Base-by-base conservation (phyloP, 92 coral and sea anemone species). In the Epizoanthus fatuus region DNA sequence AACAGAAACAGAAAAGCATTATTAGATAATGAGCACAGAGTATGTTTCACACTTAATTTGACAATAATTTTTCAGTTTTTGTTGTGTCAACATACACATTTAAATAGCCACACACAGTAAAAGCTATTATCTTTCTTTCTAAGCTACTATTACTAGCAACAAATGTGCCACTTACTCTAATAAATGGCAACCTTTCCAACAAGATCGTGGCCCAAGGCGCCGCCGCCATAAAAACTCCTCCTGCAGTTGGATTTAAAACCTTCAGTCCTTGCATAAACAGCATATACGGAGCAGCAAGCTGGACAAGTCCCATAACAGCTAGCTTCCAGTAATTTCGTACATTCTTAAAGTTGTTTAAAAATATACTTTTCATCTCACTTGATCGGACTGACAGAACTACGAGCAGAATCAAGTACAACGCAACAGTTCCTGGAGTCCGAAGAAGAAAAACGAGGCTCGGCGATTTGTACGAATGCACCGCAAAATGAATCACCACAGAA, bases 281-380 rank as follows among this genome's bases (percentile, higher is more conserved):
- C 80, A 97, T 62, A 51, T 97, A 97, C 8, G 99, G 99, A 2
- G 98, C 99, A 54, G 95, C 93, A 2, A 97, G 88, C 86, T 97
- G 99, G 0, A 95, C 84, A 9, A 95, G 83, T 4, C 99, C 99
- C 93, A 97, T 90, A 65, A 97, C 87, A 51, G 98, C 98, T 74
- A 91, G 90, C 74, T 91, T 95, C 93, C 96, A 93, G 80, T 92
- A 93, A 66, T 69, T 86, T 14, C 85, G 67, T 11, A 91, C 29
- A 55, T 81, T 90, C 69, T 86, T 85, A 37, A 92, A 75, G 77
- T 93, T 93, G 32, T 77, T 78, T 56, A 40, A 51, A 51, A 95
- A 93, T 29, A 66, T 86, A 32, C 86, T 84, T 38, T 90, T 93
- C 73, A 52, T 54, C 63, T 95, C 99, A 42, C 76, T 86, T 47